Conservation (phyloP, 2,797 vertebrate genomes). For the Avahi laniger region DNA sequence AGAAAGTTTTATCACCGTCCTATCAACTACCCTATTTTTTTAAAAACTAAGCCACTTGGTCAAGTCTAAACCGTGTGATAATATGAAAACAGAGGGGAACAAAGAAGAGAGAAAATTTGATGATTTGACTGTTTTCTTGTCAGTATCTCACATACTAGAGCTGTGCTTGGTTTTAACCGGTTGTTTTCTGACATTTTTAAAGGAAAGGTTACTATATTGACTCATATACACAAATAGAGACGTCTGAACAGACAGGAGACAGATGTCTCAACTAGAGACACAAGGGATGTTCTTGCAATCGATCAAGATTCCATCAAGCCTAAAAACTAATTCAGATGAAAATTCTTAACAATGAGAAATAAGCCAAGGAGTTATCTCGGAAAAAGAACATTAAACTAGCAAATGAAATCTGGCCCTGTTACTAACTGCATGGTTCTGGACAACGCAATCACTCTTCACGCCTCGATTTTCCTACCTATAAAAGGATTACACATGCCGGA, state of each 20-base stretch:
- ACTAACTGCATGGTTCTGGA: neutral
- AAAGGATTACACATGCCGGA: neutral
- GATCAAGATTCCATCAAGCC: neutral
- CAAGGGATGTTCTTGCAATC: neutral
- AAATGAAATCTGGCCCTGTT: neutral
- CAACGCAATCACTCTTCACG: neutral
- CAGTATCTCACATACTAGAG: neutral
- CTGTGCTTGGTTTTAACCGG: neutral
- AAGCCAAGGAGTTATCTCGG: neutral
- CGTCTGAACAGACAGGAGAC: neutral
- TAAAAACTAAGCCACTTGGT: neutral
- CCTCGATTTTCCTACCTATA: neutral
- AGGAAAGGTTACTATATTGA: neutral
- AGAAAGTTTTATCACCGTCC: neutral
- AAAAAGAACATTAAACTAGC: neutral
- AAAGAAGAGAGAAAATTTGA: neutral
- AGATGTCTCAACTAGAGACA: neutral
- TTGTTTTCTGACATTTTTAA: neutral
- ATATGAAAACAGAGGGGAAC: neutral
- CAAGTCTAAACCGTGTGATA: neutral
- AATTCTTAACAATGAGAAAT: neutral
- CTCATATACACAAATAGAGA: neutral
- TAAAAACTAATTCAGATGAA: neutral
- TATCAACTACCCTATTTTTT: neutral
- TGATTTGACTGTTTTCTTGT: neutral